Evolutionary conservation across 2,888 invertebrate genomes (phyloP).

Genomic region (Diarsia dahlii): DNA sequence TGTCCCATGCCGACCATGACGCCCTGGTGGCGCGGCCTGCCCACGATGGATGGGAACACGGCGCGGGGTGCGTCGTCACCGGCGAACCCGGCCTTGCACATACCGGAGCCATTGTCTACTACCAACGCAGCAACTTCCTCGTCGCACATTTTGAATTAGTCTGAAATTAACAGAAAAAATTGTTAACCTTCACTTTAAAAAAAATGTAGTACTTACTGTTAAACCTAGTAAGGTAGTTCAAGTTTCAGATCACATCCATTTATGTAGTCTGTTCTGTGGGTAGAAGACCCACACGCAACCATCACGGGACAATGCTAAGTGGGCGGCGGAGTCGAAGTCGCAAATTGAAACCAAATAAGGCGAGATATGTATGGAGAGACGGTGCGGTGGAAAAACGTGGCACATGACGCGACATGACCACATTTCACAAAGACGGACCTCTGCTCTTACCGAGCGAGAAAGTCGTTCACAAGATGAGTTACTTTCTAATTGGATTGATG

Average conservation of each 20-base stretch:
- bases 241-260: constrained; percentile 68
- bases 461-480: constrained; percentile 74
- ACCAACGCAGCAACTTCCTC: constrained; percentile 98
- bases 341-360: constrained; percentile 86
- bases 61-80: constrained; percentile 98
- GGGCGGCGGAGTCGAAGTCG: constrained; percentile 81
- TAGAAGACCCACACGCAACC: constrained; percentile 80
- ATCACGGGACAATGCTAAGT: constrained; percentile 75
- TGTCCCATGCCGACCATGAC: constrained; percentile 99
- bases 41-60: constrained; percentile 98
- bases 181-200: constrained; percentile 53
- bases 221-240: constrained; percentile 3
- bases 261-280: constrained; percentile 78
- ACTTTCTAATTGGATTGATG: constrained; percentile 78
- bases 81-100: constrained; percentile 99
- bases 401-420: constrained; percentile 77
- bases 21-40: constrained; percentile 97
- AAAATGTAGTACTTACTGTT: constrained; percentile 46
- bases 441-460: constrained; percentile 78
- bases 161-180: constrained; percentile 92
- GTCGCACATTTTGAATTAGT: constrained; percentile 94
- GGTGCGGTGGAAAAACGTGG: constrained; percentile 81
- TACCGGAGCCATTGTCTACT: constrained; percentile 99
- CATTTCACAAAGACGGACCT: constrained; percentile 71
- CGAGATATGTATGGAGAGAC: constrained; percentile 72